Percentiles rank a stretch among this genome's conserved stretches.
phyloP scores from a whole-genome alignment of 2,113 vertebrate species.

The Mohoua ochrocephala region DNA sequence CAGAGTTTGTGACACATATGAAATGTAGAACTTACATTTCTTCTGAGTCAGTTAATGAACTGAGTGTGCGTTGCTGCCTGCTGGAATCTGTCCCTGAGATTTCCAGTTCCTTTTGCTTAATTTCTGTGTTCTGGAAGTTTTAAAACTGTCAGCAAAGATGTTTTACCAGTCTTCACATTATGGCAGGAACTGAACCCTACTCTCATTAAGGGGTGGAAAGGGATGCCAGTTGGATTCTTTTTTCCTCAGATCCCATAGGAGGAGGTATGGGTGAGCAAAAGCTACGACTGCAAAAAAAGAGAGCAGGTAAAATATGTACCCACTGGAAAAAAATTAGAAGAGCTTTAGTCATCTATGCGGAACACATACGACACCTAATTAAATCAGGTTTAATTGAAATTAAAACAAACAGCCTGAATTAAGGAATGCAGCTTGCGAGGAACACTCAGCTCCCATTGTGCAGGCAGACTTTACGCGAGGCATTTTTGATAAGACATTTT shows the following conservation, averaged over 20 bases:
- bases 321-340: not conserved
- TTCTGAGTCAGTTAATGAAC: not conserved
- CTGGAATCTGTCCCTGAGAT: not conserved
- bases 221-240: not conserved
- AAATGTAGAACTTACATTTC: not conserved
- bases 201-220: not conserved
- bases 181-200: not conserved
- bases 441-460: not conserved
- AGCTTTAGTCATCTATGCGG: not conserved
- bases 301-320: not conserved
- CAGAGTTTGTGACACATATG: not conserved
- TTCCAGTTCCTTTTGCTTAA: not conserved
- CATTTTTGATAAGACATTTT: not conserved
- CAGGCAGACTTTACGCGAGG: not conserved
- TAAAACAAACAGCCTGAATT: slow-evolving; percentile 53
- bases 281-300: not conserved
- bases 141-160: not conserved
- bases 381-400: slow-evolving; percentile 61
- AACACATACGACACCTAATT: slow-evolving; percentile 53
- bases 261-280: not conserved
- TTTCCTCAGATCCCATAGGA: not conserved
- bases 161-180: not conserved
- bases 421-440: not conserved
- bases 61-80: not conserved
- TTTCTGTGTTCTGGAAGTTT: not conserved